Evolutionary conservation across 1,140 invertebrate genomes (phyloP), one percentile per base, ranked within the genome.

Genomic region (Ladona fulva): DNA sequence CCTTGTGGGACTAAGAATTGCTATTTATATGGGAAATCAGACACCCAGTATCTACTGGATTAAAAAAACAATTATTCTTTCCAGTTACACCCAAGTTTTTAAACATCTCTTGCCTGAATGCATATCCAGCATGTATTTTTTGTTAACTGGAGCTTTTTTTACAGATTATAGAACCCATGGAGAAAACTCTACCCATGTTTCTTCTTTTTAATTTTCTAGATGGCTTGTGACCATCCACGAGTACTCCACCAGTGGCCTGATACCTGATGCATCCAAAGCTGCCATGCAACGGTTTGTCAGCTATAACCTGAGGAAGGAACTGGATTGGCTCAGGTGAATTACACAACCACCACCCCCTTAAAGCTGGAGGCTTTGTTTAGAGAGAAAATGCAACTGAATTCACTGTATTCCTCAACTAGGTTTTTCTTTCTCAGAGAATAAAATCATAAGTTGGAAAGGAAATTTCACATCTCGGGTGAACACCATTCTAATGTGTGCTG

Each of bases 261-360:
- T 42, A 77, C 80, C 75, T 78, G 79, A 76, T 77, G 80, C 24
- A 73, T 78, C 74, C 79, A 82, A 52, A 25, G 79, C 22, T 81
- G 81, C 22, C 74, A 80, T 73, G 78, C 80, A 82, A 76, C 83
- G 79, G 78, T 84, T 78, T 11, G 80, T 24, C 81, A 82, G n/a
- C 81, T 90, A 82, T 22, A 88, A 92, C 82, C 87, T 91, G 77
- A 86, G 88, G 10, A 85, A 88, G 42, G 92, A 94, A 84, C 84
- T 90, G 0, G 82, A 87, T 11, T 92, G 90, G 90, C 80, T 94
- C 5, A 89, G 88, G 85, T 88, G 87, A 59, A 86, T 88, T 76
- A 83, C 89, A 14, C 85, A 88, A 0, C 52, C 14, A 19, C 1
- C 29, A 5, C 29, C 29, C 29, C 29, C 29, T 5, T 37, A 37